Conservation (phyloP, 2,888 invertebrate species). For the Apotomis capreana region DNA sequence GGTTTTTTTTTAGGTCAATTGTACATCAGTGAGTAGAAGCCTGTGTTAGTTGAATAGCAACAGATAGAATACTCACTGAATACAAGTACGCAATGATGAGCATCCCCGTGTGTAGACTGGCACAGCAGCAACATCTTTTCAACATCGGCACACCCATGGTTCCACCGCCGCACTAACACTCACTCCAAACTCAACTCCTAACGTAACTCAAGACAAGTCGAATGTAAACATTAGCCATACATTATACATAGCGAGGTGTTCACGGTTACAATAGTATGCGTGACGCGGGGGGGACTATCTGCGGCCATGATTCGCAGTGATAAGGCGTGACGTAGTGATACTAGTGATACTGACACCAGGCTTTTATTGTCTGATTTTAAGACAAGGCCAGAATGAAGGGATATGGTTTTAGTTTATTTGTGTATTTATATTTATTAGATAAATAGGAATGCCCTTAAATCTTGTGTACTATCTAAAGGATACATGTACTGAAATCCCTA, state of each 20-base stretch:
- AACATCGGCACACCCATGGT: constrained; percentile 76
- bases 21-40: neutral
- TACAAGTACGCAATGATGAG: constrained; percentile 73
- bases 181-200: constrained; percentile 20
- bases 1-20: neutral
- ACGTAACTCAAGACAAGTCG: constrained; percentile 1
- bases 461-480: too few relatives aligned
- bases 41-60: neutral
- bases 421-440: too few relatives aligned
- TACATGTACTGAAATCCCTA: too few relatives aligned
- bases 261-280: neutral
- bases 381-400: too few relatives aligned
- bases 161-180: neutral
- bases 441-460: too few relatives aligned
- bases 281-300: neutral
- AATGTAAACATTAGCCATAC: constrained; percentile 25
- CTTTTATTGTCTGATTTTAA: neutral
- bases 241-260: neutral
- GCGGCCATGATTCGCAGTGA: constrained; percentile 36
- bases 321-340: constrained; percentile 20
- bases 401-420: too few relatives aligned
- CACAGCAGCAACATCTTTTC: constrained; percentile 69
- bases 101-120: constrained; percentile 68
- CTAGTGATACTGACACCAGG: neutral
- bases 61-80: constrained; percentile 57